These are phyloP conservation scores for Athalia rosae DNA, from an alignment of 2,888 invertebrate genomes.

Conservation along the genomic window DNA sequence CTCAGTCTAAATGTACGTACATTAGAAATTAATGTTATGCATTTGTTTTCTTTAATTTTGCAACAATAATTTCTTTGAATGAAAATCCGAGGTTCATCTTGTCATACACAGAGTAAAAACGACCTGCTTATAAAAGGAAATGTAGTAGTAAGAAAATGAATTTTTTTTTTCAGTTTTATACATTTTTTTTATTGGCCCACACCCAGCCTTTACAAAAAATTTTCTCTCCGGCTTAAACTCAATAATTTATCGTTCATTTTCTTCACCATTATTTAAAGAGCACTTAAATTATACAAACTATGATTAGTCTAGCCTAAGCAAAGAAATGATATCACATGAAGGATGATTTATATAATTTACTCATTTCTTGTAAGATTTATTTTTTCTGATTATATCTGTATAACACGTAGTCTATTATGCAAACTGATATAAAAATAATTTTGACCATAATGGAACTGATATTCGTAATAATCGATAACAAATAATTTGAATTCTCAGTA, in stretches of 20 bases:
- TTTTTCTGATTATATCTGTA: not conserved
- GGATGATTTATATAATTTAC: slow-evolving; percentile 10
- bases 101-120: not conserved
- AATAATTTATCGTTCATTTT: slow-evolving; percentile 46
- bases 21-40: too few relatives aligned
- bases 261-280: slow-evolving; percentile 43
- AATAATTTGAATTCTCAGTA: too few relatives aligned
- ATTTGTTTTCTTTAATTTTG: too few relatives aligned
- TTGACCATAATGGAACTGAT: too few relatives aligned
- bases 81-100: too few relatives aligned
- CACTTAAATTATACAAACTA: slow-evolving; percentile 50
- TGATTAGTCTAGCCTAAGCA: slow-evolving; percentile 54
- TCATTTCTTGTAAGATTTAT: not conserved
- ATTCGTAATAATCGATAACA: too few relatives aligned
- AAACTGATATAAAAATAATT: not conserved
- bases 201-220: slow-evolving; percentile 64
- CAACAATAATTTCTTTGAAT: too few relatives aligned
- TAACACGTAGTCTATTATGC: not conserved
- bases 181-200: slow-evolving; percentile 66
- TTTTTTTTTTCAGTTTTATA: slow-evolving; percentile 20
- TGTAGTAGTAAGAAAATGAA: not conserved
- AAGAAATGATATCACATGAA: slow-evolving; percentile 56
- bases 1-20: too few relatives aligned
- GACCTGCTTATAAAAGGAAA: not conserved
- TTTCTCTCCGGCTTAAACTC: slow-evolving; percentile 49